Base-by-base conservation (phyloP, 2,797 vertebrate genomes). In the Scarus forsteni region DNA sequence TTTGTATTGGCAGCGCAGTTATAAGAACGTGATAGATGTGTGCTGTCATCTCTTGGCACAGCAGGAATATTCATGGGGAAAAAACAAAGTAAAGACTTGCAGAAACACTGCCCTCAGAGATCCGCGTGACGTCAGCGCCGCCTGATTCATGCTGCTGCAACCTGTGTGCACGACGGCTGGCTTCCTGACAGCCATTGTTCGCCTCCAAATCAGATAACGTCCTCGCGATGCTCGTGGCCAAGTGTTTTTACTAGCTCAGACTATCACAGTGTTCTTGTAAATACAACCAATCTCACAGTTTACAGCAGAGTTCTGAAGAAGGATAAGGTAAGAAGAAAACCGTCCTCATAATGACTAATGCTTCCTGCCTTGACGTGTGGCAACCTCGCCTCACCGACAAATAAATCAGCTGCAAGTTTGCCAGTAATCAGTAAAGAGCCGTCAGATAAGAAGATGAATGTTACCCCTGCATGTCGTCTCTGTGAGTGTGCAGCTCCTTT, bases 171-270 rank as follows among this genome's bases (percentile, higher is more conserved):
- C 49, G 44, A 68, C 52, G 68, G 62, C 69, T 70, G 15, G 35
- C 76, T 81, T 86, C 87, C 85, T 85, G 74, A 72, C 70, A 70
- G 81, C 73, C 61, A 75, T 83, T 89, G 84, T 89, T 88, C 7
- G 9, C 53, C 40, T 83, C 66, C 70, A 27, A 27, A 85, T 87
- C 85, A 81, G 87, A 88, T 91, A 85, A 90, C 62, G 42, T 54
- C 66, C 74, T 44, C 48, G 70, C 0, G 0, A 54, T 27, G 60
- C 35, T 53, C 64, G 69, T 43, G 53, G 69, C 60, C 55, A 61
- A 66, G 35, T 36, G n/a, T 56, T 57, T 59, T 60, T 51, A 60
- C 11, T 57, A 55, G 45, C 27, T 10, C 60, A 18, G 12, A 51
- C 40, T 16, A 8, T 13, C 42, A 61, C 9, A 44, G 36, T 7